Evolutionary conservation across 2,888 invertebrate genomes (phyloP), one percentile per base, ranked within the genome.

Genomic region (Acanthacorydalis orientalis): DNA sequence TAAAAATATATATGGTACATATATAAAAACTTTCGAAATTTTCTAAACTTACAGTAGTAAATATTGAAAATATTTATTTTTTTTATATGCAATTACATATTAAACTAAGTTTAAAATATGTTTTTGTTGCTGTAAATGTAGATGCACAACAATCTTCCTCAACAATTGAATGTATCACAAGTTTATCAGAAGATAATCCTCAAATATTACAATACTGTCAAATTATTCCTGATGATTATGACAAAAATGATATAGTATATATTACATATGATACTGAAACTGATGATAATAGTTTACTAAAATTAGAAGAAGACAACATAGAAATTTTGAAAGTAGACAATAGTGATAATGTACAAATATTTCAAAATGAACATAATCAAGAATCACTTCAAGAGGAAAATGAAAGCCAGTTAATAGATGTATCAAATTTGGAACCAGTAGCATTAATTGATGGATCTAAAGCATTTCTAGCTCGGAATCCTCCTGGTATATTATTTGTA

Each of bases 211-310:
- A 46, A 39, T 39, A 47, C n/a, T 47, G 31, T 47, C 42, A 47
- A 37, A 23, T 47, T 14, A 37, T 47, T 7, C 12, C 16, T 11
- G 43, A 47, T 35, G 35, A 35, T 11, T 12, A 46, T n/a, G 50
- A 51, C 16, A 51, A 53, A 14, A 52, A 54, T 39, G 32, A 45
- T 38, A 41, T 51, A 31, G 46, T 52, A 33, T 52, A 51, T 50
- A 35, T 52, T 15, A 49, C 49, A 23, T 46, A 37, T 15, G 33
- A 47, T 16, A 42, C 32, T 10, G 49, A 40, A 12, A 42, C 47
- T 32, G 47, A 51, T 47, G 53, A 51, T 40, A 44, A 48, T 39
- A 52, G 51, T n/a, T 50, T 55, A 42, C 46, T 48, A 31, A 49
- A 49, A 14, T 49, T 32, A 9, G 35, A 46, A 31, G 51, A 47